Conservation (phyloP, 1,140 invertebrate species). For the Thaumetopoea pityocampa region DNA sequence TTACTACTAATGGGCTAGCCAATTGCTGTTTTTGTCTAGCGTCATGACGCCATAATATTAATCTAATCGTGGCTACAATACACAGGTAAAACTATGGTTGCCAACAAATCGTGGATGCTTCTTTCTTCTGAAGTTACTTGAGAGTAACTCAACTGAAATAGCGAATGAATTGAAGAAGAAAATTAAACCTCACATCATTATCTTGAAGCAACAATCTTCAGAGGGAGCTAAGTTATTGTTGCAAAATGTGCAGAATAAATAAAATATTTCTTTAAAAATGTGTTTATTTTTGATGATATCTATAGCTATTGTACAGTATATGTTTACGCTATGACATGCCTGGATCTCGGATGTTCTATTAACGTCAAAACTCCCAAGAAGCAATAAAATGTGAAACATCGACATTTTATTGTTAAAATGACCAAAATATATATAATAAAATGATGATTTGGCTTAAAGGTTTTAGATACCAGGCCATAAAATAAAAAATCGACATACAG, state of each 20-base stretch:
- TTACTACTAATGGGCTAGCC: too few species aligned
- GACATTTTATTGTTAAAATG: too few species aligned
- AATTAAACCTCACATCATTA: constrained; percentile 37
- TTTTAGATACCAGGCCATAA: too few species aligned
- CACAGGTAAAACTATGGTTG: constrained; percentile 62
- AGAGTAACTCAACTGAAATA: constrained; percentile 51
- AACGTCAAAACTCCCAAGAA: too few species aligned
- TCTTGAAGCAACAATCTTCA: constrained; percentile 54
- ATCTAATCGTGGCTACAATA: too few species aligned
- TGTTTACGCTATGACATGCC: neutral
- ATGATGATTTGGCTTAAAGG: too few species aligned
- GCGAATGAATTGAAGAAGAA: constrained; percentile 44
- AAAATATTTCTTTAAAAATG: constrained; percentile 18
- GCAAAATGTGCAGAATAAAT: constrained; percentile 54
- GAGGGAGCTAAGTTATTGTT: constrained; percentile 65
- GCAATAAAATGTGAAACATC: too few species aligned
- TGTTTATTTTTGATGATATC: constrained; percentile 10
- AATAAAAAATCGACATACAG: too few species aligned
- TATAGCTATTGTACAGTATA: neutral
- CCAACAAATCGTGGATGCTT: constrained; percentile 70
- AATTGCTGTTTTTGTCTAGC: too few species aligned
- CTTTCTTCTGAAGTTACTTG: constrained; percentile 63
- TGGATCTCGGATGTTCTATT: neutral
- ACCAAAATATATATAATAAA: too few species aligned
- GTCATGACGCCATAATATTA: too few species aligned